Evolutionary conservation across 1,140 invertebrate genomes (phyloP).

Genomic region (Hycleus cichorii): DNA sequence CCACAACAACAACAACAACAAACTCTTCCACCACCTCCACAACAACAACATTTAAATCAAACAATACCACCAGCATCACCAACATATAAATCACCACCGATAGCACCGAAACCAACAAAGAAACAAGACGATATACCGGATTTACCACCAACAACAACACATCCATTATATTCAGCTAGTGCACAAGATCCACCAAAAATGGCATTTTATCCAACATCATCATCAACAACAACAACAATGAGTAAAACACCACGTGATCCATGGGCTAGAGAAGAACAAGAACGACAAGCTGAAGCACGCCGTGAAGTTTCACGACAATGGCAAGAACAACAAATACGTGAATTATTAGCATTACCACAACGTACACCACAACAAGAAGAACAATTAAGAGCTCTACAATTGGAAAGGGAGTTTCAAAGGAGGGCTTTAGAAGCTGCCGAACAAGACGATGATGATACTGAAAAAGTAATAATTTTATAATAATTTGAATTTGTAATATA

Average conservation of each 20-base stretch:
- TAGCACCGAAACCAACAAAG: conserved; percentile 44
- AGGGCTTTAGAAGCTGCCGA: conserved; percentile 70
- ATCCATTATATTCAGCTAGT: conserved; percentile 66
- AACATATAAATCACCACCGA: conserved; percentile 42
- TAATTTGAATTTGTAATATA: background rate
- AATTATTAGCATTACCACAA: conserved; percentile 59
- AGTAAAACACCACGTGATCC: conserved; percentile 55
- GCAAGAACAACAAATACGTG: conserved; percentile 73
- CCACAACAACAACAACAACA: conserved; percentile 19
- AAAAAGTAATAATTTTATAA: conserved; percentile 28
- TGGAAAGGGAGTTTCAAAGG: conserved; percentile 84
- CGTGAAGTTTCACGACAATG: conserved; percentile 50
- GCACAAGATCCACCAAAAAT: conserved; percentile 68
- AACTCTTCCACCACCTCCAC: conserved; percentile 31
- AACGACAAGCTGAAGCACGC: conserved; percentile 66
- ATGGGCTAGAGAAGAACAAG: conserved; percentile 83
- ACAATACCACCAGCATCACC: conserved; percentile 31
- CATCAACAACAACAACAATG: conserved; percentile 26
- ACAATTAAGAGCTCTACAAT: conserved; percentile 70
- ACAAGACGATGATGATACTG: conserved; percentile 66
- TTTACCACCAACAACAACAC: conserved; percentile 63
- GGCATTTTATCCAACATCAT: conserved; percentile 53
- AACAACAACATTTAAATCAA: conserved; percentile 36
- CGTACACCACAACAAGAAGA: conserved; percentile 77
- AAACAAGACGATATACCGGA: conserved; percentile 53